These are phyloP conservation scores for Heliconius melpomene DNA, from an alignment of 1,140 invertebrate species.

Conservation along the genomic window DNA sequence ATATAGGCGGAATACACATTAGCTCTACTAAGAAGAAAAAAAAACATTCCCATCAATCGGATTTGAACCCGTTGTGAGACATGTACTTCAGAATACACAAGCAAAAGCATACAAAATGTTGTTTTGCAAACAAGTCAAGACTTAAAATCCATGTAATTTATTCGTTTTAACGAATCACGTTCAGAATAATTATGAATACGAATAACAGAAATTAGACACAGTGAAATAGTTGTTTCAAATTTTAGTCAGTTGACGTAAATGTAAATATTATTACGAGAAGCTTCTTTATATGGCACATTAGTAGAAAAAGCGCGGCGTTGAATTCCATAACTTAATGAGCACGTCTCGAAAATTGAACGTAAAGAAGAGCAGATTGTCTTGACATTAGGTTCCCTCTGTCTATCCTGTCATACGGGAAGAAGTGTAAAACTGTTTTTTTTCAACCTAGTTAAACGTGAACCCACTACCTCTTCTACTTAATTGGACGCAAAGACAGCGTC, in stretches of 20 bases:
- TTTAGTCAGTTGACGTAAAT: background rate
- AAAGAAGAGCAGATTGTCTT: too few species aligned
- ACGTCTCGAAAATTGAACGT: too few species aligned
- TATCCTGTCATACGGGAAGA: background rate
- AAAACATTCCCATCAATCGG: too few species aligned
- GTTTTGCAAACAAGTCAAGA: slow-evolving; percentile 2
- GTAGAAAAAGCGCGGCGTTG: background rate
- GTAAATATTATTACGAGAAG: background rate
- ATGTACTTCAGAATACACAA: too few species aligned
- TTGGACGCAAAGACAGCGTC: background rate
- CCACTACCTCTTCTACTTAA: background rate
- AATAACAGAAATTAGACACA: background rate
- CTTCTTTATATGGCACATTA: too few species aligned
- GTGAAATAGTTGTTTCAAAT: background rate
- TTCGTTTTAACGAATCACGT: slow-evolving; percentile 10
- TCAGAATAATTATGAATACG: background rate
- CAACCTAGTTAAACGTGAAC: background rate
- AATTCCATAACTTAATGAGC: too few species aligned
- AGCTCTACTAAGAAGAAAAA: background rate
- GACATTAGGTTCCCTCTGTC: background rate
- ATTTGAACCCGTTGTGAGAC: too few species aligned
- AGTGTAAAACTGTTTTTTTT: background rate
- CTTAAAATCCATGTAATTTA: background rate
- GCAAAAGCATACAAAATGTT: background rate
- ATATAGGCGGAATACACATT: too few species aligned